Evolutionary conservation across 2,797 vertebrate genomes (phyloP).

Genomic region (Poeciliopsis infans): DNA sequence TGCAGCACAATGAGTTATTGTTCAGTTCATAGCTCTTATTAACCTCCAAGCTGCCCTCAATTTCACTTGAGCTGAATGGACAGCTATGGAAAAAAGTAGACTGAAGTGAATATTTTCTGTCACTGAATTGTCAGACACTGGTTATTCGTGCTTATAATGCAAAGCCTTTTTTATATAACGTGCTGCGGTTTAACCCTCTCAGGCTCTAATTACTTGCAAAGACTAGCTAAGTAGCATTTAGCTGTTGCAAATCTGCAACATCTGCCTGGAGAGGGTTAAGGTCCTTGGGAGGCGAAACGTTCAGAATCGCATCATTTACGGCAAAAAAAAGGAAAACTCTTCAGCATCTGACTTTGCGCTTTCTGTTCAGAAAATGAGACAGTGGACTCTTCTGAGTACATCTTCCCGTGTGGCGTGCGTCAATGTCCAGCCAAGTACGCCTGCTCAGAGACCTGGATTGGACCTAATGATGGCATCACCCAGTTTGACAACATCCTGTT

Average conservation of each 20-base stretch:
- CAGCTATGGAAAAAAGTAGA: slow-evolving; percentile 31
- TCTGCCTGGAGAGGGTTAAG: too few species aligned
- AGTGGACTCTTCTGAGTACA: slow-evolving; percentile 84
- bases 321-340: neutral
- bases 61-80: slow-evolving; percentile 34
- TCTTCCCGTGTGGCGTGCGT: slow-evolving; percentile 90
- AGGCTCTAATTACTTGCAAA: too few species aligned
- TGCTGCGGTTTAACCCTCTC: too few species aligned
- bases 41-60: slow-evolving; percentile 40
- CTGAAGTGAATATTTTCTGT: slow-evolving; percentile 24
- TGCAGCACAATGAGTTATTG: slow-evolving; percentile 46
- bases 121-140: slow-evolving; percentile 1
- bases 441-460: slow-evolving; percentile 89
- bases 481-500: slow-evolving; percentile 99
- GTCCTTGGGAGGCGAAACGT: neutral
- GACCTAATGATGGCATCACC: slow-evolving; percentile 97
- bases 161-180: neutral
- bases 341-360: neutral
- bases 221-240: too few species aligned
- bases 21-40: slow-evolving; percentile 55
- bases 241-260: too few species aligned
- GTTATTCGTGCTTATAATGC: neutral
- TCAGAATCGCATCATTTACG: neutral
- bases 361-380: slow-evolving; percentile 74
- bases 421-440: slow-evolving; percentile 87